Percentiles rank a stretch among this genome's conserved stretches.
These are phyloP conservation scores for Sebastes taczanowskii DNA, from an alignment of 2,797 vertebrate species.

Conservation along the genomic window DNA sequence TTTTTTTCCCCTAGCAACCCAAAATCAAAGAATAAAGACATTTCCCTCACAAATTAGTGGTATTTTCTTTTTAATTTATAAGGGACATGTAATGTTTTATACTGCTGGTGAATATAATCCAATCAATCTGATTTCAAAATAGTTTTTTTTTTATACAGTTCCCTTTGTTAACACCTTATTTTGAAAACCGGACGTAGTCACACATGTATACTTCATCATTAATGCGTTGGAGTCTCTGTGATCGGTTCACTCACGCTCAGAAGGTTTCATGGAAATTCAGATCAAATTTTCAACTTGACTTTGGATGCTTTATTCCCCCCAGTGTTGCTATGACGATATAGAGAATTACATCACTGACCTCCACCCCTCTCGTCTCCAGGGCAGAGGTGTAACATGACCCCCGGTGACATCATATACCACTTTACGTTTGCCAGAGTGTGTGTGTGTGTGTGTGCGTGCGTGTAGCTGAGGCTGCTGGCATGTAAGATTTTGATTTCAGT, in stretches of 20 bases:
- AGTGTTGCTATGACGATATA: constrained; percentile 35
- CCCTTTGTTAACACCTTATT: too few relatives aligned
- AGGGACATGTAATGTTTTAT: too few relatives aligned
- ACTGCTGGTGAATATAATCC: too few relatives aligned
- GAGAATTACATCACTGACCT: constrained; percentile 53
- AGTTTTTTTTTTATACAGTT: too few relatives aligned
- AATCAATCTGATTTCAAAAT: too few relatives aligned
- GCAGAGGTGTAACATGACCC: constrained; percentile 32
- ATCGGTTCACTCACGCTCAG: background rate
- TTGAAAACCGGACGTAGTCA: too few relatives aligned
- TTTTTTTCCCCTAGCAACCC: too few relatives aligned
- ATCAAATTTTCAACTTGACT: background rate
- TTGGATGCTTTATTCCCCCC: background rate
- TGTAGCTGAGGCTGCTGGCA: background rate
- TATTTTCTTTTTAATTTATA: too few relatives aligned
- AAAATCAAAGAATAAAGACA: too few relatives aligned
- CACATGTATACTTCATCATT: background rate
- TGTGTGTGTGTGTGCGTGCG: background rate
- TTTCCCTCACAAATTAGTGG: too few relatives aligned
- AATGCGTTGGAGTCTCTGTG: background rate
- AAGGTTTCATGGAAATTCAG: constrained; percentile 14
- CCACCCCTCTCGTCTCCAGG: constrained; percentile 32
- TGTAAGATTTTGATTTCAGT: background rate
- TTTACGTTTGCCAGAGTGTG: background rate
- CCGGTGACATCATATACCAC: constrained; percentile 39